Percentiles rank a stretch among this genome's conserved stretches.
Conservation (phyloP, 2,113 vertebrate genomes). For the Entelurus aequoreus region DNA sequence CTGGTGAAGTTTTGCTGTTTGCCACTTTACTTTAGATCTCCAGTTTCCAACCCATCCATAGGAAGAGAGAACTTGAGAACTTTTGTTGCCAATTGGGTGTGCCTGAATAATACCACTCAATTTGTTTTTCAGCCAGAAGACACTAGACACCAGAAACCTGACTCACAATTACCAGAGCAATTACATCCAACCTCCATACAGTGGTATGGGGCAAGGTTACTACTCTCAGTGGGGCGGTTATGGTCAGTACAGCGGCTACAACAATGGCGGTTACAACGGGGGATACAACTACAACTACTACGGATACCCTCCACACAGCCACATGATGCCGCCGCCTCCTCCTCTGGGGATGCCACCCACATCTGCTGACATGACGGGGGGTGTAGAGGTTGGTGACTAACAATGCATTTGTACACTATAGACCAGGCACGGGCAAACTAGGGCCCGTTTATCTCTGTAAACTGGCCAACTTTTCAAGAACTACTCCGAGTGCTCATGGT, state of each 20-base stretch:
- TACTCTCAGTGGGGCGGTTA: slow-evolving; percentile 57
- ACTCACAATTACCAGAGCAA: slow-evolving; percentile 69
- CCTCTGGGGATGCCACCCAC: slow-evolving; percentile 61
- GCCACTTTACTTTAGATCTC: too few relatives aligned
- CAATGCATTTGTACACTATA: background rate
- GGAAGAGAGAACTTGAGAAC: too few relatives aligned
- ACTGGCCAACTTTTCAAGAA: background rate
- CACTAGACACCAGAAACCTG: slow-evolving; percentile 70
- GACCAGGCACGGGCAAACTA: too few relatives aligned
- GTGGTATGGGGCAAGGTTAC: slow-evolving; percentile 5
- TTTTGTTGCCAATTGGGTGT: too few relatives aligned
- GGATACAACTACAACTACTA: slow-evolving; percentile 74
- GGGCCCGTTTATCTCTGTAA: too few relatives aligned
- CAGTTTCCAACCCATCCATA: too few relatives aligned
- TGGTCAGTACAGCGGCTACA: slow-evolving; percentile 77
- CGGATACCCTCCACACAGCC: slow-evolving; percentile 68
- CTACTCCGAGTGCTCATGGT: too few relatives aligned
- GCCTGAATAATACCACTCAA: too few relatives aligned
- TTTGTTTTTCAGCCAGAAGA: slow-evolving; percentile 67
- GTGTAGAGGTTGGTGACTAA: slow-evolving; percentile 55
- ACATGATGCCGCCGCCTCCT: slow-evolving; percentile 69
- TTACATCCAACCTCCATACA: slow-evolving; percentile 73
- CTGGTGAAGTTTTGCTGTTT: too few relatives aligned
- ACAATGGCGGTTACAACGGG: slow-evolving; percentile 66
- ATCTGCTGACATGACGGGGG: slow-evolving; percentile 50